Percentiles rank a stretch among this genome's conserved stretches.
Conservation (phyloP, 2,888 invertebrate species). For the Bibio marci region DNA sequence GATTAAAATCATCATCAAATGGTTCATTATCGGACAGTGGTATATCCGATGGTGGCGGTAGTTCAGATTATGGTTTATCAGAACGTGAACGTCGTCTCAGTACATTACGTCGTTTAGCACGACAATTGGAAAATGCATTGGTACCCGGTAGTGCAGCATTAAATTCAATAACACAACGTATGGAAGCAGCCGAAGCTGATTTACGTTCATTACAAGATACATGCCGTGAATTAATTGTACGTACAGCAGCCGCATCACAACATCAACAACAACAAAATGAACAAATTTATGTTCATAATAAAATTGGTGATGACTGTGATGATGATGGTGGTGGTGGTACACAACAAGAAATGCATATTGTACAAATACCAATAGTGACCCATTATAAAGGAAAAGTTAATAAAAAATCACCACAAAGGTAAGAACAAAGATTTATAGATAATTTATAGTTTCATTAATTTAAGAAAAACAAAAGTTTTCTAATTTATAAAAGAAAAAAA, state of each 20-base stretch:
- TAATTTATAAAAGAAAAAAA: too few relatives aligned
- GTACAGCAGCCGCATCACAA: slow-evolving; percentile 28
- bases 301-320: too few relatives aligned
- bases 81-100: slow-evolving; percentile 50
- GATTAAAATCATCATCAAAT: slow-evolving; percentile 22
- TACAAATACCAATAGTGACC: background rate
- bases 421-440: too few relatives aligned
- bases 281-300: too few relatives aligned
- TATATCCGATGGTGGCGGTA: slow-evolving; percentile 57
- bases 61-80: slow-evolving; percentile 45
- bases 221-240: slow-evolving; percentile 39
- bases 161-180: slow-evolving; percentile 40
- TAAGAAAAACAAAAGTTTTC: too few relatives aligned
- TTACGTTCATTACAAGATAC: slow-evolving; percentile 46
- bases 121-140: slow-evolving; percentile 43
- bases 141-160: slow-evolving; percentile 50
- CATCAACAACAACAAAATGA: slow-evolving; percentile 17
- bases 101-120: slow-evolving; percentile 45
- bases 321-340: too few relatives aligned
- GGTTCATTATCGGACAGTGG: slow-evolving; percentile 56
- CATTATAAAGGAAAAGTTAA: slow-evolving; percentile 3
- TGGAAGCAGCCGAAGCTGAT: slow-evolving; percentile 50
- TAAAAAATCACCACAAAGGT: slow-evolving; percentile 6
- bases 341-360: too few relatives aligned
- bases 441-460: too few relatives aligned